These are phyloP conservation scores for Cottus gobio DNA, from an alignment of 2,113 vertebrate genomes.

Conservation along the genomic window DNA sequence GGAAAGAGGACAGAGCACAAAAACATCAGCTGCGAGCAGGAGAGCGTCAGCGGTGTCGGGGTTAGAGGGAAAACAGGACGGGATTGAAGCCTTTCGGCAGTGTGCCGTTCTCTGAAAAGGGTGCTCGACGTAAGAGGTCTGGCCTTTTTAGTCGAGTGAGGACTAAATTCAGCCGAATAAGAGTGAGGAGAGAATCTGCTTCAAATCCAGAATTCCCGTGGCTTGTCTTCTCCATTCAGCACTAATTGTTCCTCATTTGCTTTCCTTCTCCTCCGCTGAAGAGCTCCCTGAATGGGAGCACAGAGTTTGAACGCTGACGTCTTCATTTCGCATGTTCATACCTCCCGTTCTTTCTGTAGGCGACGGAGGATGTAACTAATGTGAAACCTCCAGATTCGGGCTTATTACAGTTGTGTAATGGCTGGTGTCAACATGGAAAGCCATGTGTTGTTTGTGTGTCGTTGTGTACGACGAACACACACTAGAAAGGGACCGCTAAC, in stretches of 20 bases:
- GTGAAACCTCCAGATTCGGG: neutral
- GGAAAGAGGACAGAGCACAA: conserved; percentile 41
- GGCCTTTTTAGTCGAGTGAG: conserved; percentile 18
- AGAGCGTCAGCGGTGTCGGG: conserved; percentile 13
- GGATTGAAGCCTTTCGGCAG: conserved; percentile 24
- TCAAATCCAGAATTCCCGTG: conserved; percentile 42
- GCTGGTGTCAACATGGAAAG: conserved; percentile 9
- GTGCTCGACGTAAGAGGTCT: conserved; percentile 6
- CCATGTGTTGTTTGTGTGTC: conserved; percentile 14
- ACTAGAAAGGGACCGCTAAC: conserved; percentile 8
- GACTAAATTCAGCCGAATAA: conserved; percentile 40
- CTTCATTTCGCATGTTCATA: conserved; percentile 28
- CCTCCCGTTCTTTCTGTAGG: conserved; percentile 4
- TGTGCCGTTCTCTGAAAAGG: neutral
- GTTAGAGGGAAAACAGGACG: conserved; percentile 15
- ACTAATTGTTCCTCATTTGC: conserved; percentile 59
- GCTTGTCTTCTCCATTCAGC: conserved; percentile 30
- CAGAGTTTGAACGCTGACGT: conserved; percentile 33
- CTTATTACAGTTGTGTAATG: neutral
- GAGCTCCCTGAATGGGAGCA: conserved; percentile 18
- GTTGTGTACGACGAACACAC: neutral
- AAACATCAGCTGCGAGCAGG: conserved; percentile 37
- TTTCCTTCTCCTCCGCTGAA: conserved; percentile 29
- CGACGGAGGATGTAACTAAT: conserved; percentile 1
- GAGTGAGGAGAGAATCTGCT: conserved; percentile 54